These are phyloP conservation scores for Catagonus wagneri DNA, from an alignment of 2,113 vertebrate species.

Conservation along the genomic window DNA sequence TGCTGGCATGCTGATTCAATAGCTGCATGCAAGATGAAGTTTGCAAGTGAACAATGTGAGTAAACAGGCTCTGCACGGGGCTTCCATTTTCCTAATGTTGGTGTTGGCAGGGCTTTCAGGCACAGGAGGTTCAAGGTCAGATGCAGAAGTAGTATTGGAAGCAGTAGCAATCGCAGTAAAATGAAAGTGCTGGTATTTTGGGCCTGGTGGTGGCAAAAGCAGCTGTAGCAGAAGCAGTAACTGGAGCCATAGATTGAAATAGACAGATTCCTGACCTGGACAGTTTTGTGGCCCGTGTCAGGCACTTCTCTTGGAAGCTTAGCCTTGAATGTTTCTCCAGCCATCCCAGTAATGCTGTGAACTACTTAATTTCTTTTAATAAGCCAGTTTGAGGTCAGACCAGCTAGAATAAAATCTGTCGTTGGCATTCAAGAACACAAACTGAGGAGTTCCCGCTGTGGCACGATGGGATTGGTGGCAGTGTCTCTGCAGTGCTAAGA, in stretches of 20 bases:
- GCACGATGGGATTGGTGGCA: no score
- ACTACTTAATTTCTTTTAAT: not conserved
- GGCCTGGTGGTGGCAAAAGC: not conserved
- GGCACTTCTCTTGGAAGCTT: not conserved
- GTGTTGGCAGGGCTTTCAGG: not conserved
- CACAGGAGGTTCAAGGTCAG: not conserved
- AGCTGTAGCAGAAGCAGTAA: not conserved
- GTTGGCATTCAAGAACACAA: not conserved
- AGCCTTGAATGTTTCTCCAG: not conserved
- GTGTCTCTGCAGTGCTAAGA: no score
- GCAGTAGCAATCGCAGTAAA: not conserved
- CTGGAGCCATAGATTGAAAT: not conserved
- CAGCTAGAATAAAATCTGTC: slow-evolving; percentile 17
- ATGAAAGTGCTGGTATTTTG: not conserved
- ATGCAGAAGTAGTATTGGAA: not conserved
- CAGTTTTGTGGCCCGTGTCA: not conserved
- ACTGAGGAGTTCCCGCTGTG: not conserved
- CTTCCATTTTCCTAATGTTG: not conserved
- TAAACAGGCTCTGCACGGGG: not conserved
- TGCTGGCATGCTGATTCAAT: not conserved
- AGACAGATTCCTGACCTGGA: not conserved
- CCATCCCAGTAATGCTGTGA: not conserved
- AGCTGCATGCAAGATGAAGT: not conserved
- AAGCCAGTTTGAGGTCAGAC: not conserved
- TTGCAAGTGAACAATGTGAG: not conserved